Percentiles rank a stretch among this genome's conserved stretches.
Evolutionary conservation across 1,140 invertebrate genomes (phyloP).

Genomic region (Spodoptera litura): DNA sequence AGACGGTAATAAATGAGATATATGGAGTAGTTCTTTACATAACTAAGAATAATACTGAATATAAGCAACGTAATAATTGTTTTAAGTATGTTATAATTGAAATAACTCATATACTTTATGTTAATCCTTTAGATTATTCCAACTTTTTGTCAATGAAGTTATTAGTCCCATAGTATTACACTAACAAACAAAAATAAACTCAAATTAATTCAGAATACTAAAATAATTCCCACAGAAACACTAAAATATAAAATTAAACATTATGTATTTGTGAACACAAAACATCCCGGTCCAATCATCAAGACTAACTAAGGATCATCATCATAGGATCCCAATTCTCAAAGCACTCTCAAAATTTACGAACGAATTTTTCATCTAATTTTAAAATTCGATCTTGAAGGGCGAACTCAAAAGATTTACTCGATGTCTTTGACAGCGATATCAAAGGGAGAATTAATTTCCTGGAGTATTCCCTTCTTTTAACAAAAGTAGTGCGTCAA

Average conservation of each 20-base stretch:
- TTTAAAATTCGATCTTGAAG: neutral
- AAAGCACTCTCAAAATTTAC: neutral
- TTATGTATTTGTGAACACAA: slow-evolving; percentile 9
- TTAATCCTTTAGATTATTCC: too few relatives aligned
- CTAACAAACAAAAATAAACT: too few relatives aligned
- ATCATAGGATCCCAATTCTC: slow-evolving; percentile 7
- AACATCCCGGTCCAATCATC: slow-evolving; percentile 22
- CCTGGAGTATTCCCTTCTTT: neutral
- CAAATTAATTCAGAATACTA: neutral
- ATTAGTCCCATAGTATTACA: too few relatives aligned
- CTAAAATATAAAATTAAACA: slow-evolving; percentile 10
- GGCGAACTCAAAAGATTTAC: neutral
- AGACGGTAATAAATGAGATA: too few relatives aligned
- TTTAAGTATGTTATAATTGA: too few relatives aligned
- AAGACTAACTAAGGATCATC: neutral
- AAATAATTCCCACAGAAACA: too few relatives aligned
- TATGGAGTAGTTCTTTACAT: too few relatives aligned
- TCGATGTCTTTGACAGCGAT: neutral
- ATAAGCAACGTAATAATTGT: too few relatives aligned
- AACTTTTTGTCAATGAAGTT: too few relatives aligned
- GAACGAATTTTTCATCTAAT: neutral
- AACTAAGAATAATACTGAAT: too few relatives aligned
- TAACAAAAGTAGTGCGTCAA: neutral
- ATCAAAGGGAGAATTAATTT: neutral
- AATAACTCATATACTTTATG: too few relatives aligned